Evolutionary conservation across 2,113 vertebrate genomes (phyloP).

Genomic region (Girardinichthys multiradiatus): DNA sequence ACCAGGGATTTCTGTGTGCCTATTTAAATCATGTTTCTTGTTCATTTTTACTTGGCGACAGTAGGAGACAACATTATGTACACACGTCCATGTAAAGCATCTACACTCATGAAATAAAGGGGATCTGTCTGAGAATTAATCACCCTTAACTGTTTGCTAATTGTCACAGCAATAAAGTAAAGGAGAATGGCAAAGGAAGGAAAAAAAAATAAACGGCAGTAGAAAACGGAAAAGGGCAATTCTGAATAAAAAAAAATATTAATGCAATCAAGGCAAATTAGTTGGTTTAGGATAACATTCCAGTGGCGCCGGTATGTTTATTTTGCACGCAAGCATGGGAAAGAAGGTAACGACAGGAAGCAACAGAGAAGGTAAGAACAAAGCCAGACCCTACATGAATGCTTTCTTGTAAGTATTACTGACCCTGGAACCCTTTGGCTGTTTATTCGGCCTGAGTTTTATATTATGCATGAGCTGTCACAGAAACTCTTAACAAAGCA

Average conservation of each 20-base stretch:
- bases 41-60: conserved; percentile 10
- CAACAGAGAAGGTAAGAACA: not conserved
- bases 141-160: conserved; percentile 74
- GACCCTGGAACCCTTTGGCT: not conserved
- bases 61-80: conserved; percentile 36
- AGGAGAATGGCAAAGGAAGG: conserved; percentile 29
- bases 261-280: conserved; percentile 83
- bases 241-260: conserved; percentile 80
- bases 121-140: conserved; percentile 78
- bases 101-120: conserved; percentile 63
- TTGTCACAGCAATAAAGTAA: conserved; percentile 68
- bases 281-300: conserved; percentile 79
- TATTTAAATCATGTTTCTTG: conserved; percentile 6
- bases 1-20: conserved; percentile 7
- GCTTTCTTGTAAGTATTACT: conserved; percentile 8
- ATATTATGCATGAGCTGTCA: conserved; percentile 7
- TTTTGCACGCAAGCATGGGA: conserved; percentile 48
- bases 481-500: conserved; percentile 1
- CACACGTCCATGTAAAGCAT: conserved; percentile 8
- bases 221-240: conserved; percentile 82
- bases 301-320: conserved; percentile 71
- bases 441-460: conserved; percentile 13
- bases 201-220: conserved; percentile 75
- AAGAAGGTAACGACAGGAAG: conserved; percentile 44
- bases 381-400: conserved; percentile 6